phyloP scores from a whole-genome alignment of 2,888 invertebrate species.

The Pardosa pseudoannulata region DNA sequence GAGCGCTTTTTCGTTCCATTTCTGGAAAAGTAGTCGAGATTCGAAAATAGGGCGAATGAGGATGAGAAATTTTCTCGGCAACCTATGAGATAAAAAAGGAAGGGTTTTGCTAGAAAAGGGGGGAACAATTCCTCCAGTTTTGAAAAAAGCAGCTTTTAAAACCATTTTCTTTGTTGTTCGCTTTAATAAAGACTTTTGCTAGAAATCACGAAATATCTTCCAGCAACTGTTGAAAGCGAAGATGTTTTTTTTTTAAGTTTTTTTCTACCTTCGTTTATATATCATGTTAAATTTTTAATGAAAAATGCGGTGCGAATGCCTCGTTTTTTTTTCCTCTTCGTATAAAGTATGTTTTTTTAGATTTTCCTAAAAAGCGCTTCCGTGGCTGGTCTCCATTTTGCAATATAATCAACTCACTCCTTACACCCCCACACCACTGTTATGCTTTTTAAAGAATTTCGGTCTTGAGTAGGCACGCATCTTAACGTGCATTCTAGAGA shows the following conservation, averaged over 20 bases:
- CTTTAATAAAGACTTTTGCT: slow-evolving; percentile 66
- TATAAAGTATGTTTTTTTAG: slow-evolving; percentile 54
- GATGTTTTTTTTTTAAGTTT: slow-evolving; percentile 17
- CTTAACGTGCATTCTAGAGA: slow-evolving; percentile 47
- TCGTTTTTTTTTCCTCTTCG: slow-evolving; percentile 48
- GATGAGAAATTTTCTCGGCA: slow-evolving; percentile 16
- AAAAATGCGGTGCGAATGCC: slow-evolving; percentile 66
- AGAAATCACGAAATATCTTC: slow-evolving; percentile 68
- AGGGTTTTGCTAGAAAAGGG: background rate
- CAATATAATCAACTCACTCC: slow-evolving; percentile 59
- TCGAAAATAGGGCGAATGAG: slow-evolving; percentile 21
- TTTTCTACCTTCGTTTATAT: slow-evolving; percentile 46
- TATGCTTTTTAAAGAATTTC: slow-evolving; percentile 31
- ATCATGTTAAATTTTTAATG: slow-evolving; percentile 71
- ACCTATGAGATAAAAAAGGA: slow-evolving; percentile 13
- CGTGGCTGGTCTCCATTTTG: slow-evolving; percentile 66
- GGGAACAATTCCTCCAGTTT: slow-evolving; percentile 39
- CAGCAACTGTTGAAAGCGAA: slow-evolving; percentile 61
- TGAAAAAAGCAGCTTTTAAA: slow-evolving; percentile 39
- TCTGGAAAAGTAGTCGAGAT: background rate
- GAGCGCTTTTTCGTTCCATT: slow-evolving; percentile 17
- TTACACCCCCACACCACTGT: slow-evolving; percentile 8
- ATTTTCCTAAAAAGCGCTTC: slow-evolving; percentile 35
- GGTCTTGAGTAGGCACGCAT: slow-evolving; percentile 42
- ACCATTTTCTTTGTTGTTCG: slow-evolving; percentile 67